These are phyloP conservation scores for Magallana gigas DNA, from an alignment of 1,140 invertebrate genomes.

Conservation along the genomic window DNA sequence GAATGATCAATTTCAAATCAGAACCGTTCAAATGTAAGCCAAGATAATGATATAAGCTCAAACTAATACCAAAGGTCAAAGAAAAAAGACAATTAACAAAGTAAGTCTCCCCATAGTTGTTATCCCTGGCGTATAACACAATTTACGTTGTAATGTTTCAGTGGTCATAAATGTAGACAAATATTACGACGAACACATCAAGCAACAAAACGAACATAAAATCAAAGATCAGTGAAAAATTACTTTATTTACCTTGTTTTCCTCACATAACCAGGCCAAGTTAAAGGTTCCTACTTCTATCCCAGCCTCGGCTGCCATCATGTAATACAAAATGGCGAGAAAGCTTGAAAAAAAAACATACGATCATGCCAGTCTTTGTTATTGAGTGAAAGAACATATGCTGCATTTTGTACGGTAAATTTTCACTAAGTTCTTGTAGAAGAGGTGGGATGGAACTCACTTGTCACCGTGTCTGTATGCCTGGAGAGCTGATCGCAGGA, in stretches of 20 bases:
- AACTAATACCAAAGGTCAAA: too few relatives aligned
- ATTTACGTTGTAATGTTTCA: too few relatives aligned
- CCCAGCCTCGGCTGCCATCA: conserved; percentile 75
- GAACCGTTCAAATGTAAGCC: too few relatives aligned
- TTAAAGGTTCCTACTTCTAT: conserved; percentile 77
- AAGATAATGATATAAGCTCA: too few relatives aligned
- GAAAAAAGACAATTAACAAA: too few relatives aligned
- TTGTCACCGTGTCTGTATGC: conserved; percentile 68
- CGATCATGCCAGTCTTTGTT: neutral
- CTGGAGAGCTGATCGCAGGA: conserved; percentile 69
- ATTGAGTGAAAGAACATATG: neutral
- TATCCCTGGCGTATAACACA: too few relatives aligned
- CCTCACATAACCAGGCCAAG: conserved; percentile 75
- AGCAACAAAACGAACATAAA: too few relatives aligned
- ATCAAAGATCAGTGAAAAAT: too few relatives aligned
- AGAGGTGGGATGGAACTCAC: conserved; percentile 59
- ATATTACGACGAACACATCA: too few relatives aligned
- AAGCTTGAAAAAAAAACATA: conserved; percentile 59
- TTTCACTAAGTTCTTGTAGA: neutral
- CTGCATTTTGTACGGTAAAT: neutral
- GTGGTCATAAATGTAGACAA: too few relatives aligned
- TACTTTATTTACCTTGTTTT: conserved; percentile 61
- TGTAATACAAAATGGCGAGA: conserved; percentile 73
- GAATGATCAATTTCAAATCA: too few relatives aligned
- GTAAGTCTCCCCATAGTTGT: too few relatives aligned